Conservation (phyloP, 2,888 invertebrate genomes). For the Macrosiphum euphorbiae region DNA sequence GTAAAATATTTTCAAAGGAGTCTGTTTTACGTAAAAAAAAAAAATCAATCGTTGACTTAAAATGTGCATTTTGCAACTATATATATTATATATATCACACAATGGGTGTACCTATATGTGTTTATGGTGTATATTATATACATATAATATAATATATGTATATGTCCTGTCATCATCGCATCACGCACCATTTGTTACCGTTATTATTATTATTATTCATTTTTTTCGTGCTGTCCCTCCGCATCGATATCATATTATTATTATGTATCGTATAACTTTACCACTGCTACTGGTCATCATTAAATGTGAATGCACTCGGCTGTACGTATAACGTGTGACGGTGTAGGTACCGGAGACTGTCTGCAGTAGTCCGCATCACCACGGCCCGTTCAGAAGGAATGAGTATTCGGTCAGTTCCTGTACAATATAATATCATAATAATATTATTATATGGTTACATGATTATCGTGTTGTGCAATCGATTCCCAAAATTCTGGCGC, state of each 20-base stretch:
- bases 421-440: neutral
- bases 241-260: conserved; percentile 27
- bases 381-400: conserved; percentile 40
- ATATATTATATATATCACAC: neutral
- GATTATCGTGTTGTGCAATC: neutral
- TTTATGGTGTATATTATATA: neutral
- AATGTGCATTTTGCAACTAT: neutral
- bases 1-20: neutral
- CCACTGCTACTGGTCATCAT: conserved; percentile 52
- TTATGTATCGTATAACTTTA: conserved; percentile 35
- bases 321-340: conserved; percentile 18
- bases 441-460: neutral
- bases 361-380: conserved; percentile 45
- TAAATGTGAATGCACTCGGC: conserved; percentile 58
- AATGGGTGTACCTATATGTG: neutral
- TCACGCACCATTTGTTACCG: conserved; percentile 51
- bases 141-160: neutral
- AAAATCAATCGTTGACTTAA: neutral
- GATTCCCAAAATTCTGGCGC: neutral
- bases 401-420: neutral
- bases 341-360: neutral
- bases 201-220: conserved; percentile 51
- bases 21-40: neutral
- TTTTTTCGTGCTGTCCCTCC: conserved; percentile 31
- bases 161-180: conserved; percentile 17